Evolutionary conservation across 92 coral and sea anemone species (phyloP), one percentile per base, ranked within the genome.

Genomic region (Anthopleura xanthogrammica): DNA sequence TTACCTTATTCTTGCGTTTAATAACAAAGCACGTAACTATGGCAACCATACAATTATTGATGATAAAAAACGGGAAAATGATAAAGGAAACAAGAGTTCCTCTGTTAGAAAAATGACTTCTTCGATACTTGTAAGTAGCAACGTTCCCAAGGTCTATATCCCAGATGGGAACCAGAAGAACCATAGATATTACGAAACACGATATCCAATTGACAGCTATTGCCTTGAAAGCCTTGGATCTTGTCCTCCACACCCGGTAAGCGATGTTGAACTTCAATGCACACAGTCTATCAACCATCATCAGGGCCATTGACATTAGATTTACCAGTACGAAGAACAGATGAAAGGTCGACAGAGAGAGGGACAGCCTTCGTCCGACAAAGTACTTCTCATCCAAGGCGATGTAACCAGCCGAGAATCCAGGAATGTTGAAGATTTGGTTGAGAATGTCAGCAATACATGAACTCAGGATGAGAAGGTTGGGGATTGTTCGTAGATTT

Each of bases 111-210:
- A 82, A 82, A 39, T 82, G 50, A 22, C 3, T 48, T 16, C 20
- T 40, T 19, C 85, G 77, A 52, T 82, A 82, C 6, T 4, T 52
- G 22, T 20, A 72, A 9, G 60, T 14, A 16, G 85, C 78, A 0
- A 16, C 70, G 19, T 82, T 77, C 3, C 78, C 85, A 17, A 82
- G 50, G 16, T 82, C 85, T 19, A 82, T 52, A 64, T 82, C 66
- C 85, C 85, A 82, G 16, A 82, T 82, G 1, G 78, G 78, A 17
- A 72, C 14, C 41, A 82, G 14, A 29, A 55, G 58, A 6, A 82
- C 16, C 64, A 50, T 20, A 7, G 85, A 43, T 46, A 82, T 19
- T 5, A 43, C 78, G 36, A 82, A 71, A 82, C 78, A 46, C 9
- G 62, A 43, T 5, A 71, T 46, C 85, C 85, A 82, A 9, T 62